Percentiles rank a stretch among this genome's conserved stretches.
Conservation (phyloP, 2,113 vertebrate genomes). For the Corydoras maculifer region DNA sequence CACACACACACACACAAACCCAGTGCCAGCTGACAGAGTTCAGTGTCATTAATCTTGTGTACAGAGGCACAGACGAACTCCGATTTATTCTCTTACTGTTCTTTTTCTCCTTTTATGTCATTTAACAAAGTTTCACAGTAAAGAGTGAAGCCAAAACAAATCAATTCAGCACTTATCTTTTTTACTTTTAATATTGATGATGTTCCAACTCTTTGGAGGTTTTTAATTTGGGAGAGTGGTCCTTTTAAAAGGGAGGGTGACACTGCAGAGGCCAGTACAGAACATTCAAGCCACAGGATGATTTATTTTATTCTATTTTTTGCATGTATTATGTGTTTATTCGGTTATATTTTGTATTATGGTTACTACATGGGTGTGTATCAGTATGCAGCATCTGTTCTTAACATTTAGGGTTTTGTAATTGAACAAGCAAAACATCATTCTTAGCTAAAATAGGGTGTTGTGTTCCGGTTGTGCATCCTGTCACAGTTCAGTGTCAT, state of each 20-base stretch:
- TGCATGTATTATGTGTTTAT: too few species aligned
- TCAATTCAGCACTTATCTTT: not conserved
- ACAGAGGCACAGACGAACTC: slow-evolving; percentile 9
- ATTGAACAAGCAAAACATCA: too few species aligned
- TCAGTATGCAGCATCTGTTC: too few species aligned
- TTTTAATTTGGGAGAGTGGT: not conserved
- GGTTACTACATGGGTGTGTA: too few species aligned
- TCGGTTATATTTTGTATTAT: too few species aligned
- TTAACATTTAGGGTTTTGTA: too few species aligned
- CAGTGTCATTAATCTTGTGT: slow-evolving; percentile 58
- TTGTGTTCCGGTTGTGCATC: not conserved
- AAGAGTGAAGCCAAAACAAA: not conserved
- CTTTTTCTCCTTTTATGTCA: not conserved
- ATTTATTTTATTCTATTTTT: too few species aligned
- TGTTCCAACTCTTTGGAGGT: not conserved
- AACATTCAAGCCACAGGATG: too few species aligned
- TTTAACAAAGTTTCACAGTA: not conserved
- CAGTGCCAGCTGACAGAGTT: slow-evolving; percentile 49
- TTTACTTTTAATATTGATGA: not conserved
- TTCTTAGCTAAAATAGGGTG: too few species aligned
- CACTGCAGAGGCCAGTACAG: too few species aligned
- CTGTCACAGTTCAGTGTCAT: not conserved
- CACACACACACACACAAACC: slow-evolving; percentile 24
- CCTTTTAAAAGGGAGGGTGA: too few species aligned
- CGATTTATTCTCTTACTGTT: too few species aligned